phyloP scores from a whole-genome alignment of 2,797 vertebrate genomes.

The Pseudopleuronectes americanus region DNA sequence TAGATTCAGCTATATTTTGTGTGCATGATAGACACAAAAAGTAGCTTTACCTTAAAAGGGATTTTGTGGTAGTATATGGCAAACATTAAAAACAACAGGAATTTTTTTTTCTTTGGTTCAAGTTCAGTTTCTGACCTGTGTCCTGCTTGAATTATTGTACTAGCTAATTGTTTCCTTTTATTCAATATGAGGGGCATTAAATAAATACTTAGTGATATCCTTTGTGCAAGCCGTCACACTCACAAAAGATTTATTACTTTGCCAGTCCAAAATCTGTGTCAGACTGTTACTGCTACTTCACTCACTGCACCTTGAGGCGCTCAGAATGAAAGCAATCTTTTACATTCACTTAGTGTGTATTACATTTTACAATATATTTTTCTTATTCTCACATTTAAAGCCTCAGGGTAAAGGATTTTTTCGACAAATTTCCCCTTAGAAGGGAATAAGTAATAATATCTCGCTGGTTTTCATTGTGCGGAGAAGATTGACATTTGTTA shows the following conservation, averaged over 20 bases:
- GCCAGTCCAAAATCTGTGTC: slow-evolving; percentile 30
- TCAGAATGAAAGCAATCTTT: slow-evolving; percentile 45
- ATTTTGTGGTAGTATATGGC: slow-evolving; percentile 1
- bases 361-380: slow-evolving; percentile 49
- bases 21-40: neutral
- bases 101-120: slow-evolving; percentile 6
- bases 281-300: slow-evolving; percentile 27
- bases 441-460: slow-evolving; percentile 33
- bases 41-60: neutral
- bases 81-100: neutral
- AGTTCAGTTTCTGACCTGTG: neutral
- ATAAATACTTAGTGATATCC: slow-evolving; percentile 42
- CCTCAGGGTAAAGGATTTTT: slow-evolving; percentile 20
- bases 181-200: slow-evolving; percentile 45
- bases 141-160: slow-evolving; percentile 39
- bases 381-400: slow-evolving; percentile 35
- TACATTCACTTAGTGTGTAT: slow-evolving; percentile 52
- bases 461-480: slow-evolving; percentile 34
- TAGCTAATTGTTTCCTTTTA: slow-evolving; percentile 39
- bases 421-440: slow-evolving; percentile 22
- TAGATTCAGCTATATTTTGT: neutral
- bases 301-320: slow-evolving; percentile 48
- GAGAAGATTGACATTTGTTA: slow-evolving; percentile 30
- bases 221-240: slow-evolving; percentile 27
- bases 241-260: slow-evolving; percentile 32